Base-by-base conservation (phyloP, 2,113 vertebrate species). In the Labeo catla region DNA sequence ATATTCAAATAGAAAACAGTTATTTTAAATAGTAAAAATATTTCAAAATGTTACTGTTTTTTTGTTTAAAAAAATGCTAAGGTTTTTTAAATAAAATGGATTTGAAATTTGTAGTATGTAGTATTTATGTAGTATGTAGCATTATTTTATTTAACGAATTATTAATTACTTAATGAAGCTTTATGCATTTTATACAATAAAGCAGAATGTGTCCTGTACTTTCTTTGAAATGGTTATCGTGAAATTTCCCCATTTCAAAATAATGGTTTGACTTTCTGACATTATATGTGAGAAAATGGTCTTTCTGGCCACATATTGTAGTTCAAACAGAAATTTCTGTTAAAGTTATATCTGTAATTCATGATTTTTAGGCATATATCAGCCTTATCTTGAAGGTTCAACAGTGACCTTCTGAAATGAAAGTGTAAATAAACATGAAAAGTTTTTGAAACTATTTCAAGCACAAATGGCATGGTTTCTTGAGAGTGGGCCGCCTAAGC, bases 401-500 rank as follows among this genome's bases (percentile, higher is more conserved):
- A 12, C n/a, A 50, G 6, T 23, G 23, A 76, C n/a, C 6, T 47
- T 76, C 7, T 8, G 10, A 74, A 77, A 77, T 21, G 13, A 76
- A 50, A 28, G 10, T 5, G 21, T 12, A 47, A 47, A 47, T 47
- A 72, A 50, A 15, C 52, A 19, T 23, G 10, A 50, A 49, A 50
- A 76, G n/a, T 47, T 19, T 19, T 28, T 28, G 28, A 28, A 28
- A 28, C 28, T n/a, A 49, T 47, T 43, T 81, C 39, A n/a, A 47
- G 15, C 45, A 82, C 63, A 70, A 82, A 82, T 70, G 45, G 15
- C 39, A 52, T 0, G 28, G 61, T 52, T 82, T 70, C 63, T 36
- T 19, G 68, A 76, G 66, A 81, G 84, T 82, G 80, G 45, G 63
- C 6, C 80, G 28, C 78, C 50, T 85, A 21, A 16, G 43, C 34